These are phyloP conservation scores for Hypsibius dujardini DNA, from an alignment of 1,140 invertebrate species.

Conservation along the genomic window DNA sequence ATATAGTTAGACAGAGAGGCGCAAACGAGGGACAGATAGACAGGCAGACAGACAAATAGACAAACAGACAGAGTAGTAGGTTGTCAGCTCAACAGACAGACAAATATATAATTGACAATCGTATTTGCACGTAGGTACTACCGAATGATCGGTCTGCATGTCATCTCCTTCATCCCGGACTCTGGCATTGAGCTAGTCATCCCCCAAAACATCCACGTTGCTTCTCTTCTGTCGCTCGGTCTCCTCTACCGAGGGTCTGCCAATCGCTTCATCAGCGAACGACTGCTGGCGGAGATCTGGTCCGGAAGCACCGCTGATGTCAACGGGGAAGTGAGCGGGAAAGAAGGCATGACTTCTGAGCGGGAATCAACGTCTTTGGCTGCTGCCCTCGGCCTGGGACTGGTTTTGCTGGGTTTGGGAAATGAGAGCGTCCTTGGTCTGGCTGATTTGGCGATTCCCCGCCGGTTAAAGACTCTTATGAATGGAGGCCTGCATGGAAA, in stretches of 20 bases:
- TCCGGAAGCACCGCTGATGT: constrained; percentile 43
- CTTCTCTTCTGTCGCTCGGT: constrained; percentile 74
- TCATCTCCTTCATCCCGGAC: neutral
- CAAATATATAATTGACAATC: no score
- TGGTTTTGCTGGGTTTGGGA: constrained; percentile 59
- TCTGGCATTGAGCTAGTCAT: neutral
- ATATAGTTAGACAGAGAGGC: no score
- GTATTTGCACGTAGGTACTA: no score
- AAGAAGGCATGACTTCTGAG: no score
- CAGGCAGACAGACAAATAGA: no score
- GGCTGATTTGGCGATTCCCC: constrained; percentile 57
- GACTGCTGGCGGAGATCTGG: constrained; percentile 68
- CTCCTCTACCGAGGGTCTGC: constrained; percentile 75
- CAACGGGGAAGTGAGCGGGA: constrained; percentile 85
- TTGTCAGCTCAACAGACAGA: no score
- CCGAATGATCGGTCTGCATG: constrained; percentile 15
- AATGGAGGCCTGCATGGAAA: constrained; percentile 48
- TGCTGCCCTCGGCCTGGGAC: constrained; percentile 69
- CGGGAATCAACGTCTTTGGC: constrained; percentile 84
- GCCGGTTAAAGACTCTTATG: constrained; percentile 78
- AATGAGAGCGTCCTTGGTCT: constrained; percentile 34
- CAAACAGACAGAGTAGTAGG: no score
- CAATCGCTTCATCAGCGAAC: constrained; percentile 79
- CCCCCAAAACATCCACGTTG: constrained; percentile 28
- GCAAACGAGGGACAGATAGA: no score